A percentile compares a stretch with the other conserved stretches of the same genome.
These are phyloP conservation scores for Macropodus opercularis DNA, from an alignment of 2,797 vertebrate species.

Conservation along the genomic window DNA sequence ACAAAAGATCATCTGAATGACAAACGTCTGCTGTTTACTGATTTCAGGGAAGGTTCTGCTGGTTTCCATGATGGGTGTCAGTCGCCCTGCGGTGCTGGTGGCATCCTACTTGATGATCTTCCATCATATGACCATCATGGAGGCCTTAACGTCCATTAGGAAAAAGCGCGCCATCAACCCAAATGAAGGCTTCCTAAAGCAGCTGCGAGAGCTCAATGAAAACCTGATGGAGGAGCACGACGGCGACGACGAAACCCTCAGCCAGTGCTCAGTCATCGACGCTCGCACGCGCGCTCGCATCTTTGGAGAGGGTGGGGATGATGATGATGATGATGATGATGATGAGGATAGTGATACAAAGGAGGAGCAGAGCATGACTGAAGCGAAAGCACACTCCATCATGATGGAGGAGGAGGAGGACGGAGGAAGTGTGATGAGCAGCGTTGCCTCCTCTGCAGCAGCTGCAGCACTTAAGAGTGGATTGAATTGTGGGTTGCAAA, in stretches of 20 bases:
- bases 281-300: conserved; percentile 69
- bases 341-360: conserved; percentile 61
- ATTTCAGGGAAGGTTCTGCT: conserved; percentile 97
- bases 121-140: conserved; percentile 92
- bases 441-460: conserved; percentile 76
- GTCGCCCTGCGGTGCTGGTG: conserved; percentile 91
- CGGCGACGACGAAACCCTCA: conserved; percentile 80
- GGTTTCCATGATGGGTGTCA: conserved; percentile 96
- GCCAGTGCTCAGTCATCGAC: conserved; percentile 84
- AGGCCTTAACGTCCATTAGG: conserved; percentile 89
- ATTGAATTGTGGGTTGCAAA: not conserved
- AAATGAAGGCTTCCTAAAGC: conserved; percentile 95
- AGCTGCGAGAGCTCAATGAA: conserved; percentile 93
- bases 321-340: conserved; percentile 31
- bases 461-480: conserved; percentile 53
- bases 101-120: conserved; percentile 98
- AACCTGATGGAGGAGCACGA: conserved; percentile 90
- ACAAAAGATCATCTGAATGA: too few relatives aligned
- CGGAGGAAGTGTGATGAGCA: conserved; percentile 84
- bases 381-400: conserved; percentile 86
- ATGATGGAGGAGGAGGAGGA: conserved; percentile 93
- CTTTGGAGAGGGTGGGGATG: conserved; percentile 27
- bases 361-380: conserved; percentile 80
- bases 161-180: conserved; percentile 92
- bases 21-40: too few relatives aligned